Evolutionary conservation across 35 echinoderm and acorn worm species (phyloP), one percentile per base, ranked within the genome.

Genomic region (Lytechinus pictus): DNA sequence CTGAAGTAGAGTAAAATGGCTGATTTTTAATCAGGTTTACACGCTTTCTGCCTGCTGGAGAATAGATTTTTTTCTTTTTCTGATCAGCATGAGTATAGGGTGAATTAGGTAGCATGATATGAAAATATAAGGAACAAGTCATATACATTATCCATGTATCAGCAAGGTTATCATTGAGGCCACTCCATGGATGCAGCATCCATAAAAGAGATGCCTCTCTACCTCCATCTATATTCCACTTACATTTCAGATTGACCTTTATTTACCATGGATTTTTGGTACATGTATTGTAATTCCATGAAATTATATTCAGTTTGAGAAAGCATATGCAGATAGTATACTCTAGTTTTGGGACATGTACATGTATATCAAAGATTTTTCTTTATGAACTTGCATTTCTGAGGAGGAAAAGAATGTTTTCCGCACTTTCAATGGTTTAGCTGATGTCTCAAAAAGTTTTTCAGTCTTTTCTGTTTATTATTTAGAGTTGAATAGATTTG

Each of bases 101-200:
- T n/a, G 66, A 79, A 24, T 79, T 16, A 13, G 61, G 61, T 16
- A 21, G 61, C 6, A 79, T 79, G 66, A 79, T 79, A 79, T 16
- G 4, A 44, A n/a, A 24, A 24, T 16, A 79, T 79, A 79, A 79
- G 1, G 4, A 4, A 24, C 66, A 79, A 24, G n/a, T 14, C n/a
- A 79, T 19, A 79, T 79, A 16, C 66, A 79, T 79, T 7, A 79
- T 79, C 2, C 66, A 79, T 79, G 21, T 79, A 79, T 79, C 66
- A 79, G 66, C 66, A 79, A 79, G 66, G 66, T 79, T 79, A 79
- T 79, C 66, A 79, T 79, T 14, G 21, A 79, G 66, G n/a, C 66
- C n/a, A 79, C 66, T 79, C 19, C 21, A 14, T n/a, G 66, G 19
- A 79, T 79, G 66, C 66, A n/a, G 66, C 66, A 79, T 79, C 66